Conservation (phyloP, 2,888 invertebrate species). For the Drosophila histrio region DNA sequence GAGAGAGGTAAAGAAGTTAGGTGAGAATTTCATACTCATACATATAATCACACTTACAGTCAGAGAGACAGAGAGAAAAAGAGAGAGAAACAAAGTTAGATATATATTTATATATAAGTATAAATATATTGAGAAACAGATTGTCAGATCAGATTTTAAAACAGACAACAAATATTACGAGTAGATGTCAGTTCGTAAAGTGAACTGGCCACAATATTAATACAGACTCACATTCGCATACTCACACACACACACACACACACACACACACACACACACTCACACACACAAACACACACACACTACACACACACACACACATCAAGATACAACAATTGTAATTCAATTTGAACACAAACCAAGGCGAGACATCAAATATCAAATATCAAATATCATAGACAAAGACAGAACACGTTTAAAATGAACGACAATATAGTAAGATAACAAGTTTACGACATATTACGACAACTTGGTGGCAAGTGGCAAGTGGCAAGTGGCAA, state of each 20-base stretch:
- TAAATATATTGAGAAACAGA: background rate
- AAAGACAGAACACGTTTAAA: constrained; percentile 4
- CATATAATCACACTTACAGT: background rate
- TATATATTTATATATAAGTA: background rate
- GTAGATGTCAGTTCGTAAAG: background rate
- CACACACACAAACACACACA: background rate
- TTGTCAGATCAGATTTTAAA: background rate
- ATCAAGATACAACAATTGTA: constrained; percentile 18
- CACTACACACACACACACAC: background rate
- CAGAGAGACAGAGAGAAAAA: background rate
- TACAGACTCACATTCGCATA: background rate
- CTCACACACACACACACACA: background rate
- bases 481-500: background rate
- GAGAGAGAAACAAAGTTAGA: background rate
- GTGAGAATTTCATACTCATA: background rate
- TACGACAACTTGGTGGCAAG: background rate
- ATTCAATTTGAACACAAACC: constrained; percentile 15
- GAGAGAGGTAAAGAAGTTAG: too few species aligned
- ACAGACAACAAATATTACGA: background rate
- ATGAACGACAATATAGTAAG: constrained; percentile 5
- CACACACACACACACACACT: background rate
- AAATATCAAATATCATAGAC: constrained; percentile 2
- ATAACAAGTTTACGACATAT: background rate
- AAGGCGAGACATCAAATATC: constrained; percentile 27
- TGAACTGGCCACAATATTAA: background rate